Base-by-base conservation (phyloP, 2,888 invertebrate genomes). In the Teleogryllus oceanicus region DNA sequence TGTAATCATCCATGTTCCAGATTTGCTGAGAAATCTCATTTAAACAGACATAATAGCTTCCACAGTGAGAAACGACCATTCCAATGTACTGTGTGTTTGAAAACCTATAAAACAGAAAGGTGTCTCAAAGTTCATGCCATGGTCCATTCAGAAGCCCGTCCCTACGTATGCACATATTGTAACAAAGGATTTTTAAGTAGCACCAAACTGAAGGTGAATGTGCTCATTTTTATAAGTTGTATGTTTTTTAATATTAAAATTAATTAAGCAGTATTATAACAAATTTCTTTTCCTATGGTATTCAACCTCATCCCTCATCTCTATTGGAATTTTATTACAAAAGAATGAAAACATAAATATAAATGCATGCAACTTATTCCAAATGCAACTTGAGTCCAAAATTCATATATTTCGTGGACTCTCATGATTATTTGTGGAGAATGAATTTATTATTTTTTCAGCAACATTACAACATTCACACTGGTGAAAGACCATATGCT, bases 401-500 rank as follows among this genome's bases (percentile, higher is more conserved):
- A 37, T 37, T 5, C 37, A 37, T 37, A 37, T 37, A 37, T 37
- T 37, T 37, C 37, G 1, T 8, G 37, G 8, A 4, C 24, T 37
- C 37, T 37, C 37, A 37, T 37, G 37, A 8, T 37, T 37, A 37
- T 37, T 37, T 37, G 37, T 8, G 37, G 37, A 37, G 8, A 37
- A 37, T 37, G 37, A 37, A 37, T 8, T 5, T 37, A 37, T 37
- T 75, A 62, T 81, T 81, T 82, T 84, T 89, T 11, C 84, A 88
- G 84, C 89, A 91, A 85, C 91, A 92, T 84, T 85, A 89, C 80
- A 90, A 91, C 84, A 88, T 89, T 16, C 91, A 92, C 84, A 90
- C 89, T 0, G 90, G 90, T 2, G 86, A 87, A 77, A 87, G 88
- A 76, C 91, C 91, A 0, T 90, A 88, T 85, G 87, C 88, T 76